Evolutionary conservation across 2,113 vertebrate genomes (phyloP).

Genomic region (Sturnus vulgaris): DNA sequence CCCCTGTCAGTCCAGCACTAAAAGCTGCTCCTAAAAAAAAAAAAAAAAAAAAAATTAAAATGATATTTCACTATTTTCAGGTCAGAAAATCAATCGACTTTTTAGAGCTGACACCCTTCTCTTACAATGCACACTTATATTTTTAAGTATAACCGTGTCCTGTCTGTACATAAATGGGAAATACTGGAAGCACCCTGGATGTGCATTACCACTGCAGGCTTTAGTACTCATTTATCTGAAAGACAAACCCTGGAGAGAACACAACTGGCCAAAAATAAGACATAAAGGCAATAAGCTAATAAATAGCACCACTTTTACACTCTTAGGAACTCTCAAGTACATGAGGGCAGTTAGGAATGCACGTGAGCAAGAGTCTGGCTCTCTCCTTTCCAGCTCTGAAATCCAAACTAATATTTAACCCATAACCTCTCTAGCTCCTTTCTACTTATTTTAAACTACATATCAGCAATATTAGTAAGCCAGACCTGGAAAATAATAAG

Average conservation of each 20-base stretch:
- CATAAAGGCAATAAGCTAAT: background rate
- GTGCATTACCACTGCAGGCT: background rate
- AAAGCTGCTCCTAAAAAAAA: conserved; percentile 88
- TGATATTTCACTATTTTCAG: background rate
- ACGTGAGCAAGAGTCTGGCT: background rate
- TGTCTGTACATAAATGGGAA: background rate
- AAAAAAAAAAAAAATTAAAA: background rate
- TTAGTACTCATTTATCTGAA: background rate
- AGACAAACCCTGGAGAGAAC: background rate
- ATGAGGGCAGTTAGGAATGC: background rate
- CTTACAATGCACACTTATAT: background rate
- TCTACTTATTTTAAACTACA: background rate
- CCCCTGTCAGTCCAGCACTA: conserved; percentile 91
- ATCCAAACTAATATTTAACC: background rate
- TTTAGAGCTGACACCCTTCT: background rate
- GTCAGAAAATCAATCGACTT: background rate
- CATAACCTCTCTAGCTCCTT: background rate
- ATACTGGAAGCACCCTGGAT: background rate
- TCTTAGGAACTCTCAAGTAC: background rate
- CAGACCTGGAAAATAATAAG: background rate
- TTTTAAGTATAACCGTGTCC: background rate
- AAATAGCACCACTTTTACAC: background rate
- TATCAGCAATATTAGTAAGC: background rate
- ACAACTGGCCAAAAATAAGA: background rate
- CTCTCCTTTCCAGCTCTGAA: background rate